Conservation (phyloP, 2,888 invertebrate genomes). For the Idaea aversata region DNA sequence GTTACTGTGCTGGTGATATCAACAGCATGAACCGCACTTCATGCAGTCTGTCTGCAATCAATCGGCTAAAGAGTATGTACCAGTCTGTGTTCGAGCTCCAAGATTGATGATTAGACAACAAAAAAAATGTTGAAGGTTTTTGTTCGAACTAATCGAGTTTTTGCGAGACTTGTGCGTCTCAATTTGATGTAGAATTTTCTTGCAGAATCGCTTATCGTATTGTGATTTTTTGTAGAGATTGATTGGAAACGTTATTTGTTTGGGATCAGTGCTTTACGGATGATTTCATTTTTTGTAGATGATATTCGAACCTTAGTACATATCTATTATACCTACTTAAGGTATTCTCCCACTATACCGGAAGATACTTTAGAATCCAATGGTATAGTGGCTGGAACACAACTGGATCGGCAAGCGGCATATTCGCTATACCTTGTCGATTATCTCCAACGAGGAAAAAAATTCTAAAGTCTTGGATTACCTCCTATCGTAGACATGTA, state of each 20-base stretch:
- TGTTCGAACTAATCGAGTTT: conserved; percentile 28
- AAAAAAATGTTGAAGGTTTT: conserved; percentile 24
- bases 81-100: conserved; percentile 3
- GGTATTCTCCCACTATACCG: too few relatives aligned
- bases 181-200: not conserved
- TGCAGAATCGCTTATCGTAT: conserved; percentile 1
- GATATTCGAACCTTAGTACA: not conserved
- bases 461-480: too few relatives aligned
- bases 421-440: too few relatives aligned
- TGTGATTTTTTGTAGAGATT: not conserved
- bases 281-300: not conserved
- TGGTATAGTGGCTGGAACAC: too few relatives aligned
- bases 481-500: too few relatives aligned
- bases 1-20: too few relatives aligned
- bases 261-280: not conserved
- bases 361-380: too few relatives aligned
- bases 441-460: too few relatives aligned
- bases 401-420: too few relatives aligned
- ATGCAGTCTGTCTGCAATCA: not conserved
- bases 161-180: conserved; percentile 16
- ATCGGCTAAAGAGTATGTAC: not conserved
- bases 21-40: not conserved
- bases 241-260: not conserved
- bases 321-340: too few relatives aligned
- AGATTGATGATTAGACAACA: conserved; percentile 23